A percentile compares a stretch with the other conserved stretches of the same genome.
These are phyloP conservation scores for Nesogale talazaci DNA, from an alignment of 2,113 vertebrate genomes.

Conservation along the genomic window DNA sequence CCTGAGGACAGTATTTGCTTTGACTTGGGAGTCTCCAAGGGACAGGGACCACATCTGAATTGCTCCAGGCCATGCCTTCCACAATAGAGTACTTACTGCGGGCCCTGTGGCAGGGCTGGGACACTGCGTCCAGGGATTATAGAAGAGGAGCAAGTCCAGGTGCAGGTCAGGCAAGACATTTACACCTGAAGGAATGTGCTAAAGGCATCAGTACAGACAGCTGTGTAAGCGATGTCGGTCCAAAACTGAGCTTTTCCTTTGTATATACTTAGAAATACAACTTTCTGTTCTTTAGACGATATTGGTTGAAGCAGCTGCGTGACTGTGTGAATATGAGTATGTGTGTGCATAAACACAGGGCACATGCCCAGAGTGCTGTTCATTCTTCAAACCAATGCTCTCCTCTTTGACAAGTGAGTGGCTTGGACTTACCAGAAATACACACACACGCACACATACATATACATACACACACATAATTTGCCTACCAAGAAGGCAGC, in stretches of 20 bases:
- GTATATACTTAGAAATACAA: conserved; percentile 2
- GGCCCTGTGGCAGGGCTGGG: background rate
- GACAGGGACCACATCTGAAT: background rate
- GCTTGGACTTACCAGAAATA: background rate
- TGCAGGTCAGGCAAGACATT: background rate
- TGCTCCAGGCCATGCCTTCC: background rate
- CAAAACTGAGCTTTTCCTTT: conserved; percentile 23
- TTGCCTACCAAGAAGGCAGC: background rate
- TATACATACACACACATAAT: background rate
- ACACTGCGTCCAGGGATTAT: background rate
- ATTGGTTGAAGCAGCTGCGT: background rate
- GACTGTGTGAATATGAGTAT: background rate
- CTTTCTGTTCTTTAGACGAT: background rate
- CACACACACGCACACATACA: background rate
- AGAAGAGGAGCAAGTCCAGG: background rate
- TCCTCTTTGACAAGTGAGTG: background rate
- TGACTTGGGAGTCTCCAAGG: background rate
- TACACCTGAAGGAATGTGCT: background rate
- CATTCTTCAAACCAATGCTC: background rate
- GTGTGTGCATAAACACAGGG: too few relatives aligned
- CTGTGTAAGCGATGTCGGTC: background rate
- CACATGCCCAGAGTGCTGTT: background rate
- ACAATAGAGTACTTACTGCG: background rate
- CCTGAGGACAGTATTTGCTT: background rate
- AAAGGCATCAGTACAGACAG: conserved; percentile 32